Evolutionary conservation across 2,113 vertebrate genomes (phyloP).

Genomic region (Heterotilapia buettikoferi): DNA sequence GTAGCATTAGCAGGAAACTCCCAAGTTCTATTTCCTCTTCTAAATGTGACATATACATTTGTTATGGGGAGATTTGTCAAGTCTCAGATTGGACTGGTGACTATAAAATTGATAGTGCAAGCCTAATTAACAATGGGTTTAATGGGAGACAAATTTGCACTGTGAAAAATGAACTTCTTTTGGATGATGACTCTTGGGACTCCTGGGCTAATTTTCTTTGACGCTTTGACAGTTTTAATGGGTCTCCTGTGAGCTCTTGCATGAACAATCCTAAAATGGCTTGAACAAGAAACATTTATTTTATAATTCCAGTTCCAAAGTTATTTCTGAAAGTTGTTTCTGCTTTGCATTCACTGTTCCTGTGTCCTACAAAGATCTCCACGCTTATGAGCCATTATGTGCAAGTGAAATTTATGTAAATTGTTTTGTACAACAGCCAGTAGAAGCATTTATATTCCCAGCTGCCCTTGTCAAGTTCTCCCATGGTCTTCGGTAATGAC

Average conservation of each 20-base stretch:
- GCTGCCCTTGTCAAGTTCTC: background rate
- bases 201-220: background rate
- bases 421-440: background rate
- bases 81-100: background rate
- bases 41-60: background rate
- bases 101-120: background rate
- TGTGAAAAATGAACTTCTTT: background rate
- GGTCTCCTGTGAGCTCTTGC: background rate
- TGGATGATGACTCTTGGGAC: background rate
- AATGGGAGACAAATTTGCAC: background rate
- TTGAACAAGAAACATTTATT: background rate
- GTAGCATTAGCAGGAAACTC: background rate
- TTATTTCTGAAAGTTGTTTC: background rate
- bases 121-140: background rate
- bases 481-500: constrained; percentile 11
- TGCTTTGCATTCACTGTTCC: background rate
- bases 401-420: background rate
- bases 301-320: background rate
- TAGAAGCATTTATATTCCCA: background rate
- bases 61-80: background rate
- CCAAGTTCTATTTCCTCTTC: background rate
- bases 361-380: background rate
- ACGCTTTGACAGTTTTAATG: background rate
- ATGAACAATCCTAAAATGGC: background rate
- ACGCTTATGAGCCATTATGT: background rate